Percentiles rank a stretch among this genome's conserved stretches.
Evolutionary conservation across 2,888 invertebrate species (phyloP).

Genomic region (Serripes groenlandicus): DNA sequence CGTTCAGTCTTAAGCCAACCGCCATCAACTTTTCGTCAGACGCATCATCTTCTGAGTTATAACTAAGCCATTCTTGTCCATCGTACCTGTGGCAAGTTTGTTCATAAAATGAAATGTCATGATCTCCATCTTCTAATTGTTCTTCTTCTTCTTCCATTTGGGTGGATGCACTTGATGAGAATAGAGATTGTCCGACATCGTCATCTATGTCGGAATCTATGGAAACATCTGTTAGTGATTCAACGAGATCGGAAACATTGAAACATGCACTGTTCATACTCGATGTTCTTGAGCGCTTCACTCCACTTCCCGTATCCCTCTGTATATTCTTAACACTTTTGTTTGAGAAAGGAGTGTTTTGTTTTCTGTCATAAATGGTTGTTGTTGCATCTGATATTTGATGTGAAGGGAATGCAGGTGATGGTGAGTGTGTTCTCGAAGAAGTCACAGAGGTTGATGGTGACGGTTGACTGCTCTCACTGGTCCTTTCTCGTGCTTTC

Average conservation of each 20-base stretch:
- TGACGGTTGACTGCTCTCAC: neutral
- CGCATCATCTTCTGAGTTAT: neutral
- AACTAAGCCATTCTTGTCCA: neutral
- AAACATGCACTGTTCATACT: neutral
- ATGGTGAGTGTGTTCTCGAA: neutral
- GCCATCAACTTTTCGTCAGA: conserved; percentile 24
- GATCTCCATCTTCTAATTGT: neutral
- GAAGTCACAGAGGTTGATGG: neutral
- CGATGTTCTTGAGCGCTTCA: neutral
- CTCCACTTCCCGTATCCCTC: neutral
- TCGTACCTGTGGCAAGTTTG: conserved; percentile 45
- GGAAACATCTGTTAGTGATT: neutral
- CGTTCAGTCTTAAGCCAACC: conserved; percentile 24
- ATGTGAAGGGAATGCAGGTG: too few species aligned
- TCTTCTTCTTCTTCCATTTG: neutral
- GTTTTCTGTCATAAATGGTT: too few species aligned
- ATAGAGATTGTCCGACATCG: neutral
- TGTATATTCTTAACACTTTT: neutral
- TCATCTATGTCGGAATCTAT: conserved; percentile 25
- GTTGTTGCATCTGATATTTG: too few species aligned
- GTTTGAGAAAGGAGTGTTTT: too few species aligned
- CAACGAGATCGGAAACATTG: neutral
- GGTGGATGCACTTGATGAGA: too few species aligned
- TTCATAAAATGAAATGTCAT: conserved; percentile 54
- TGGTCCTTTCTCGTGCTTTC: conserved; percentile 26